These are phyloP conservation scores for Saccostrea glomerata DNA, from an alignment of 1,140 invertebrate species.

Conservation along the genomic window DNA sequence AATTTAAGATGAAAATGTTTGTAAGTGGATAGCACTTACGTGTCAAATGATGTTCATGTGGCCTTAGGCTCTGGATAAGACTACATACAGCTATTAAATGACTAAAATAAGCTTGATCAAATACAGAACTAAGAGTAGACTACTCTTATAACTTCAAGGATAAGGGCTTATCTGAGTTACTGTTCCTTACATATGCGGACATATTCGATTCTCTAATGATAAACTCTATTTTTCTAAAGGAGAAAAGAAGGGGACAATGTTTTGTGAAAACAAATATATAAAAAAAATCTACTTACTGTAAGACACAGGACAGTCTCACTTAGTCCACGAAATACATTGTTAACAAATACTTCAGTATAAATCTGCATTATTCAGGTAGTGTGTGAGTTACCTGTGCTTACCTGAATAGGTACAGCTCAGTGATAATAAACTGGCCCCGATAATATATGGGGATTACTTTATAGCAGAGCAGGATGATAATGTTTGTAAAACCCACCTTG, in stretches of 20 bases:
- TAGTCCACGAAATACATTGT: background rate
- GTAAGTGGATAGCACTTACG: too few relatives aligned
- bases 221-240: too few relatives aligned
- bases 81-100: too few relatives aligned
- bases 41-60: too few relatives aligned
- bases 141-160: background rate
- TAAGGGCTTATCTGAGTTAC: background rate
- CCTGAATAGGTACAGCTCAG: background rate
- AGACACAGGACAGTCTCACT: background rate
- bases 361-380: background rate
- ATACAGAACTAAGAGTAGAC: background rate
- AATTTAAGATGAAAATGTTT: too few relatives aligned
- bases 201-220: background rate
- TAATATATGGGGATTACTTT: background rate
- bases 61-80: too few relatives aligned
- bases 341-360: background rate
- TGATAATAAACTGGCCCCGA: slow-evolving; percentile 21
- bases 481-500: background rate
- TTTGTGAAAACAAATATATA: background rate
- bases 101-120: too few relatives aligned
- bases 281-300: background rate
- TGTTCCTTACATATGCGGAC: background rate
- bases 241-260: background rate
- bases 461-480: slow-evolving; percentile 20
- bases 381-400: background rate